Percentiles rank a stretch among this genome's conserved stretches.
These are phyloP conservation scores for Protaetia brevitarsis DNA, from an alignment of 1,140 invertebrate genomes.

Conservation along the genomic window DNA sequence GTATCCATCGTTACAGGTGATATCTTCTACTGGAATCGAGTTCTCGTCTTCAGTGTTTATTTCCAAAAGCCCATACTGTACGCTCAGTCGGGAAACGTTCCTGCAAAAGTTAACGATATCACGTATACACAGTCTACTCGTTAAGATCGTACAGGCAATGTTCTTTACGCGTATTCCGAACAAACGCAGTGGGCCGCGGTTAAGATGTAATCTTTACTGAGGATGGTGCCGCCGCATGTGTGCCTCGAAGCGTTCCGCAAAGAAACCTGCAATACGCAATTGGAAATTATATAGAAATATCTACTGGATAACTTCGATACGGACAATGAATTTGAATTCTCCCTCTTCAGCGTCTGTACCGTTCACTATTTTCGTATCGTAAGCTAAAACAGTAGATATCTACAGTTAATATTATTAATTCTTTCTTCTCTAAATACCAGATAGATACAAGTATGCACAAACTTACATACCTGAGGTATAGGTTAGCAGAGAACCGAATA, in stretches of 20 bases:
- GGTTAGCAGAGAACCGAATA: too few relatives aligned
- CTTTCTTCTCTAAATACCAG: too few relatives aligned
- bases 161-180: background rate
- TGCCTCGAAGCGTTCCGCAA: conserved; percentile 28
- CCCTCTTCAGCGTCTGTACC: conserved; percentile 35
- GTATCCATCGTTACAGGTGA: conserved; percentile 21
- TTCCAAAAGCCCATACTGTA: conserved; percentile 14
- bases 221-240: conserved; percentile 36
- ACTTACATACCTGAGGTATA: too few relatives aligned
- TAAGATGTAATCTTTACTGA: conserved; percentile 35
- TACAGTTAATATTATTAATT: too few relatives aligned
- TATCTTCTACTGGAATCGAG: conserved; percentile 15
- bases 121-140: background rate
- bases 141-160: background rate
- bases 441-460: too few relatives aligned
- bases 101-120: background rate
- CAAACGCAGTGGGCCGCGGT: conserved; percentile 39
- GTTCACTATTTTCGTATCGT: conserved; percentile 33
- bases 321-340: conserved; percentile 38
- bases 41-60: conserved; percentile 1
- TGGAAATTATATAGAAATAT: background rate
- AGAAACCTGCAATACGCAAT: conserved; percentile 30
- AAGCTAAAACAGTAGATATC: too few relatives aligned
- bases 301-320: background rate
- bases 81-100: background rate